Evolutionary conservation across 2,888 invertebrate genomes (phyloP), one percentile per base, ranked within the genome.

Genomic region (Drosophila koepferae): DNA sequence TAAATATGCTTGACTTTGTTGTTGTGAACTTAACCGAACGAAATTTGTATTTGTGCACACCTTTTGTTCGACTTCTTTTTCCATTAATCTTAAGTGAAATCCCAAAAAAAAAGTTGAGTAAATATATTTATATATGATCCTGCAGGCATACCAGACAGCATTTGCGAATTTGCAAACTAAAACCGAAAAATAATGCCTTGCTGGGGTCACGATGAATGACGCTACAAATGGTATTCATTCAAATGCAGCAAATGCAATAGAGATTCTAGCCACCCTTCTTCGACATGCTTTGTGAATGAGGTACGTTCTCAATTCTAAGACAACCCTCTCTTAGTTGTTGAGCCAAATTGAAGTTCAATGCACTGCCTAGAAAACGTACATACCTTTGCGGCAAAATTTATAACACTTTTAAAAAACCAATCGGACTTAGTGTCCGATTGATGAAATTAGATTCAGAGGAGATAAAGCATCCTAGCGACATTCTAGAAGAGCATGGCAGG

Each of bases 11-110:
- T 69, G 46, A 40, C 18, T 28, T 60, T 61, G 23, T 59, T 60
- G 56, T 46, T 69, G 70, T 70, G 55, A 43, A 48, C 58, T 55
- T 51, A 38, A 9, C 46, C 51, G 56, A 60, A 62, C 43, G 51
- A 67, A 64, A 76, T 76, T 66, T 66, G 73, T 66, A 77, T 77
- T 75, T 67, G 40, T 65, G 61, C 38, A 43, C 53, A 34, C 62
- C 61, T 51, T 66, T 63, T 66, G 59, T 84, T 77, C 72, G 71
- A 58, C 87, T 90, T 90, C 18, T 79, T 80, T 63, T 63, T 69
- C n/a, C 77, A 82, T 88, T 85, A 85, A 85, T 90, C 89, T 82
- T 85, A 85, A 80, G 74, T 67, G 44, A 86, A 82, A 75, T 69
- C 40, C 77, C 56, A 56, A 82, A 67, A 77, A 82, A 67, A 75